Evolutionary conservation across 2,797 vertebrate species (phyloP).

Genomic region (Aselliscus stoliczkanus): DNA sequence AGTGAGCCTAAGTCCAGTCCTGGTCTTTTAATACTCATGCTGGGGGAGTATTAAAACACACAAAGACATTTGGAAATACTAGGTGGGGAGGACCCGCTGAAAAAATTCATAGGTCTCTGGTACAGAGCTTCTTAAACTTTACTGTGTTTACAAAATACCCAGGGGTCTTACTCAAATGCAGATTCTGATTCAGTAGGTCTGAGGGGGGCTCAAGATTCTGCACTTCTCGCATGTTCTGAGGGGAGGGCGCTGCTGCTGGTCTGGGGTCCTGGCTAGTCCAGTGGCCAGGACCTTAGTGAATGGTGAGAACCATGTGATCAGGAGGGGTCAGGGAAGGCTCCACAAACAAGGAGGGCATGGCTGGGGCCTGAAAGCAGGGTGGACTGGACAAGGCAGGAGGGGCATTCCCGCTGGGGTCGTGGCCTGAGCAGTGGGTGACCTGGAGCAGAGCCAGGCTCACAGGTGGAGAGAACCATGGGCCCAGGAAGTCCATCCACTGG

Average conservation of each 20-base stretch:
- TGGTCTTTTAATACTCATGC: not conserved
- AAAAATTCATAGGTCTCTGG: not conserved
- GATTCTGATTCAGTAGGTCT: not conserved
- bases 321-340: not conserved
- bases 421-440: not conserved
- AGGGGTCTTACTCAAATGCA: not conserved
- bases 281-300: not conserved
- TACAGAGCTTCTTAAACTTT: not conserved
- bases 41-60: not conserved
- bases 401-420: rapidly evolving
- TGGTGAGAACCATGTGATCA: not conserved
- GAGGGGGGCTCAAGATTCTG: not conserved
- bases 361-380: not conserved
- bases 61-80: not conserved
- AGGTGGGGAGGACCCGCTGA: not conserved
- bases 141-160: not conserved
- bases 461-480: not conserved
- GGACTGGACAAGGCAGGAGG: not conserved
- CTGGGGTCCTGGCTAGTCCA: not conserved
- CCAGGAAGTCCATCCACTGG: not conserved
- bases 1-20: not conserved
- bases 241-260: not conserved
- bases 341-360: not conserved
- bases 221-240: not conserved
- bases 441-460: not conserved